phyloP scores from a whole-genome alignment of 2,797 vertebrate genomes.

The Linurgus olivaceus region DNA sequence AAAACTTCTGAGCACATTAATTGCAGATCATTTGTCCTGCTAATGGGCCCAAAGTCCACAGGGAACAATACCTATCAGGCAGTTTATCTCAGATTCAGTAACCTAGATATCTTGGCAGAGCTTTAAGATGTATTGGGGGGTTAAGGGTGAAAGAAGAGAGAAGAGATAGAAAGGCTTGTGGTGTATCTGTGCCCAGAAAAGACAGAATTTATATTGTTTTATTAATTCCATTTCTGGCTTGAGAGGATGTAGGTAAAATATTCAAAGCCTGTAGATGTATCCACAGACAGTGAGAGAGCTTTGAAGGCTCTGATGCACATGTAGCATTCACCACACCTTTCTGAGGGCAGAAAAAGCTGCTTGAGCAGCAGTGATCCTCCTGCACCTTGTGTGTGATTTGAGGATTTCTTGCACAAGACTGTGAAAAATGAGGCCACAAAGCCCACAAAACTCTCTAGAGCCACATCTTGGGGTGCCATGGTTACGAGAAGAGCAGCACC shows the following conservation, averaged over 20 bases:
- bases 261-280: not conserved
- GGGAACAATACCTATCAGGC: constrained; percentile 13
- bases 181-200: not conserved
- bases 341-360: not conserved
- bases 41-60: constrained; percentile 19
- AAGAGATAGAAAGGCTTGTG: not conserved
- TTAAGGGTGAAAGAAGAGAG: not conserved
- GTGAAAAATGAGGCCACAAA: not conserved
- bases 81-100: constrained; percentile 36
- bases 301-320: not conserved
- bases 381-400: not conserved
- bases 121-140: not conserved
- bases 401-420: not conserved
- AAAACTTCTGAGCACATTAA: not conserved
- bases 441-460: not conserved
- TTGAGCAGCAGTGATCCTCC: not conserved
- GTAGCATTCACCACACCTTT: not conserved
- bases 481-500: not conserved
- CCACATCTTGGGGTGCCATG: not conserved
- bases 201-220: not conserved
- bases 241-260: not conserved
- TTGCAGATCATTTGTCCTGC: constrained; percentile 47
- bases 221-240: not conserved
- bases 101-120: not conserved
- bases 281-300: not conserved